Conservation (phyloP, 2,888 invertebrate genomes). For the Corythucha ciliata region DNA sequence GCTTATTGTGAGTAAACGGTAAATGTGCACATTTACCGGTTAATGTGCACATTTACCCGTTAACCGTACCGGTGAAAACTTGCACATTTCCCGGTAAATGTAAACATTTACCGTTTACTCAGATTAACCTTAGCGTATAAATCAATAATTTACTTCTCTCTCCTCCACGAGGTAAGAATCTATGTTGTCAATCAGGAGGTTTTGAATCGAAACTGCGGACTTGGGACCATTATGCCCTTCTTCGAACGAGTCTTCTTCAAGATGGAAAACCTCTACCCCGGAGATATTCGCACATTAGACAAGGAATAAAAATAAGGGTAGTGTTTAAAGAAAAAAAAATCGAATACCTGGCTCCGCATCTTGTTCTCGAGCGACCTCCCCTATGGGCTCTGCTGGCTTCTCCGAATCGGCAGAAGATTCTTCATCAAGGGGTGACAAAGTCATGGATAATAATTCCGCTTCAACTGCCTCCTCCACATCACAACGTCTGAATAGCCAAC, state of each 20-base stretch:
- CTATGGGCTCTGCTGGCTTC: no score
- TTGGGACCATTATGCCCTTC: conserved; percentile 27
- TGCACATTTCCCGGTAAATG: no score
- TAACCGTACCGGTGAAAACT: no score
- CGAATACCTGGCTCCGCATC: conserved; percentile 23
- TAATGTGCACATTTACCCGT: no score
- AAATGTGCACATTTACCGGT: no score
- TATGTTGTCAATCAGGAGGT: conserved; percentile 32
- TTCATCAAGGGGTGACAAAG: conserved; percentile 47
- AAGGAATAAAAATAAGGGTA: background rate
- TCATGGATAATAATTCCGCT: conserved; percentile 23
- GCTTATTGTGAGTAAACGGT: no score
- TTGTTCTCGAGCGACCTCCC: no score
- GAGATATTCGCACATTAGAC: conserved; percentile 22
- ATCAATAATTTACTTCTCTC: conserved; percentile 28
- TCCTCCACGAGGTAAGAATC: conserved; percentile 27
- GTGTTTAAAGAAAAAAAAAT: background rate
- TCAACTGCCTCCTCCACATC: conserved; percentile 33
- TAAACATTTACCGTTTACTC: no score
- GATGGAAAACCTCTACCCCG: conserved; percentile 61
- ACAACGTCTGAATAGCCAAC: conserved; percentile 17
- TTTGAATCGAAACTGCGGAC: conserved; percentile 29
- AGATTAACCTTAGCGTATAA: no score
- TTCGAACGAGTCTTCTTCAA: conserved; percentile 52
- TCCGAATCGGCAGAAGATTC: conserved; percentile 48